phyloP scores from a whole-genome alignment of 1,140 invertebrate genomes.

The Phthorimaea operculella region DNA sequence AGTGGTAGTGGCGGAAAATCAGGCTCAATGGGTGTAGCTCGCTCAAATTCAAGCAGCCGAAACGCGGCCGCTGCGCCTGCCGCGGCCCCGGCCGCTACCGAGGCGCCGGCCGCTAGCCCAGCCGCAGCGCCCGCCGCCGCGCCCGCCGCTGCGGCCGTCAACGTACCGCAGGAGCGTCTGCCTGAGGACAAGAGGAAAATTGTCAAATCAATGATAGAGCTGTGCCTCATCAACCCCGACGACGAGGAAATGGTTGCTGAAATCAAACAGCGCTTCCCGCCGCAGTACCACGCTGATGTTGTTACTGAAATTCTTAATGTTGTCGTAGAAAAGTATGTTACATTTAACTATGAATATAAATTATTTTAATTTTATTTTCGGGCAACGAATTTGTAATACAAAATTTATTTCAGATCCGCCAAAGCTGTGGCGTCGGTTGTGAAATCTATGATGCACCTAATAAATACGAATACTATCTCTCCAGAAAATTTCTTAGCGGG shows the following conservation, averaged over 20 bases:
- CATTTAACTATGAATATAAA: background rate
- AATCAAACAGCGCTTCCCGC: slow-evolving; percentile 31
- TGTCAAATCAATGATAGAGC: slow-evolving; percentile 39
- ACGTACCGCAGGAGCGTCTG: slow-evolving; percentile 32
- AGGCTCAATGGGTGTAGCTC: slow-evolving; percentile 31
- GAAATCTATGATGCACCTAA: slow-evolving; percentile 34
- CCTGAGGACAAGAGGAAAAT: slow-evolving; percentile 34
- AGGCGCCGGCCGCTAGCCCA: slow-evolving; percentile 11
- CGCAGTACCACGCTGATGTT: slow-evolving; percentile 40
- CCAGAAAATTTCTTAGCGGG: slow-evolving; percentile 42
- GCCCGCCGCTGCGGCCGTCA: slow-evolving; percentile 11
- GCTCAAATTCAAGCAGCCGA: slow-evolving; percentile 35
- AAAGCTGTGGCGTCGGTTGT: slow-evolving; percentile 38
- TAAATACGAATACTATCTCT: slow-evolving; percentile 39
- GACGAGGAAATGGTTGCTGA: slow-evolving; percentile 35
- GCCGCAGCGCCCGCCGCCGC: slow-evolving; percentile 11
- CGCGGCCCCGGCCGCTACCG: slow-evolving; percentile 7
- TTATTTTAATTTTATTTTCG: background rate
- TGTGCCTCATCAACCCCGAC: slow-evolving; percentile 35
- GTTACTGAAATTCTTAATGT: slow-evolving; percentile 50
- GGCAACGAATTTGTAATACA: background rate
- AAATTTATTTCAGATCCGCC: slow-evolving; percentile 30
- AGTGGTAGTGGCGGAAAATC: slow-evolving; percentile 31
- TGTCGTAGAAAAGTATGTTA: slow-evolving; percentile 43
- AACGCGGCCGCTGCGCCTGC: slow-evolving; percentile 21